phyloP scores from a whole-genome alignment of 2,797 vertebrate species.

The Columba guinea region DNA sequence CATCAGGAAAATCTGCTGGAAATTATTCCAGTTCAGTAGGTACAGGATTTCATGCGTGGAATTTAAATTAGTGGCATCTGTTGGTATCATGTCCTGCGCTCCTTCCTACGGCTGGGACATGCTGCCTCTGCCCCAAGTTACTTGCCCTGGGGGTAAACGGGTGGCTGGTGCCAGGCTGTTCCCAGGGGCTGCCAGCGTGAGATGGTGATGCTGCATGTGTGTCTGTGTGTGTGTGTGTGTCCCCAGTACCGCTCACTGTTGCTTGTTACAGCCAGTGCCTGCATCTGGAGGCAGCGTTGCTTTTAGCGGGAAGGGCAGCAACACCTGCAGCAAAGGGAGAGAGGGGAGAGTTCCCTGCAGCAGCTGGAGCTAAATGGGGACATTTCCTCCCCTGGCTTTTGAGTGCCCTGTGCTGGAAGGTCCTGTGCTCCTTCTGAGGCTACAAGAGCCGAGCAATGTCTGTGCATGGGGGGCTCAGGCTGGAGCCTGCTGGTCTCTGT shows the following conservation, averaged over 20 bases:
- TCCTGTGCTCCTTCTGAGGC: background rate
- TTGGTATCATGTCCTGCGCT: background rate
- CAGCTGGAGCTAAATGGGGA: background rate
- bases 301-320: background rate
- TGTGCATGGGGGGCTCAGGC: background rate
- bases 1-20: conserved; percentile 6
- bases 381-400: background rate
- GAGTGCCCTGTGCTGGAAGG: background rate
- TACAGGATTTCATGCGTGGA: background rate
- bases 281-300: background rate
- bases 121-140: background rate
- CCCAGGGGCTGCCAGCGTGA: background rate
- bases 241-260: accelerated
- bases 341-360: background rate
- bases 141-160: background rate
- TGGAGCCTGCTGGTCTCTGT: background rate
- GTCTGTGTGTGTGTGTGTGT: too few species aligned
- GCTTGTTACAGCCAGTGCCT: background rate
- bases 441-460: accelerated
- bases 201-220: accelerated
- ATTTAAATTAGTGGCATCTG: background rate
- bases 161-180: background rate
- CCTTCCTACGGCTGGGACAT: background rate
- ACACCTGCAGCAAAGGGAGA: background rate
- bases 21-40: background rate